Conservation (phyloP, 2,113 vertebrate species). For the Cochlearius cochlearius region DNA sequence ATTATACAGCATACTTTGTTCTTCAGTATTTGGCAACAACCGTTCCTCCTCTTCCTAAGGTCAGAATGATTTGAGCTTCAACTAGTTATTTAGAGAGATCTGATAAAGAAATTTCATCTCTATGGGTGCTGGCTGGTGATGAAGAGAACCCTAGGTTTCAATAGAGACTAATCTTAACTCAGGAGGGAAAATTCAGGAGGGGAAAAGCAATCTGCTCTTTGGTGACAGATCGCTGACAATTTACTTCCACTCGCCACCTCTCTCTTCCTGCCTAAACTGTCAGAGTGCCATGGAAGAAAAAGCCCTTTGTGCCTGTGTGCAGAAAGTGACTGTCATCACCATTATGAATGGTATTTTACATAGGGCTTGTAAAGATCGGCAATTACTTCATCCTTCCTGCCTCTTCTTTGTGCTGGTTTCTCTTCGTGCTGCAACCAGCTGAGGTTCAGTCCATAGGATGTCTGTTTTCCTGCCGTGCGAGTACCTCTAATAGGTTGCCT, state of each 20-base stretch:
- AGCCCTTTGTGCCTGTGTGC: constrained; percentile 44
- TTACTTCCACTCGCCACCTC: constrained; percentile 53
- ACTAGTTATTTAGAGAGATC: constrained; percentile 27
- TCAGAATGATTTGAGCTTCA: constrained; percentile 41
- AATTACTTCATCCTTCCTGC: constrained; percentile 63
- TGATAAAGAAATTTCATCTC: constrained; percentile 56
- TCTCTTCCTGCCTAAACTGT: constrained; percentile 59
- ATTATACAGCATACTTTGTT: constrained; percentile 7
- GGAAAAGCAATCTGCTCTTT: constrained; percentile 27
- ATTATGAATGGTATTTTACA: constrained; percentile 63
- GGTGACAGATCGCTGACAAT: constrained; percentile 53
- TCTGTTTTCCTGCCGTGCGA: not conserved
- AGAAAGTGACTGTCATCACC: constrained; percentile 50
- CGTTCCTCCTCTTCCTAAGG: not conserved
- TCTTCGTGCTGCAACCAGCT: not conserved
- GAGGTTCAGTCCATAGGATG: not conserved
- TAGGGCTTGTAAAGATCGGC: constrained; percentile 40
- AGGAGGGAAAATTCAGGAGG: constrained; percentile 18
- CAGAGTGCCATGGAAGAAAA: constrained; percentile 49
- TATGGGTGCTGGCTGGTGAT: not conserved
- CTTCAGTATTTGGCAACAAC: constrained; percentile 4
- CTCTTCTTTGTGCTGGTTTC: not conserved
- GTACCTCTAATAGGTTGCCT: not conserved
- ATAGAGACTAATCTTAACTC: constrained; percentile 35
- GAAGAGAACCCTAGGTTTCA: constrained; percentile 40